These are phyloP conservation scores for Trachythela sp. DNA, from an alignment of 64 coral and sea anemone genomes.

Conservation along the genomic window DNA sequence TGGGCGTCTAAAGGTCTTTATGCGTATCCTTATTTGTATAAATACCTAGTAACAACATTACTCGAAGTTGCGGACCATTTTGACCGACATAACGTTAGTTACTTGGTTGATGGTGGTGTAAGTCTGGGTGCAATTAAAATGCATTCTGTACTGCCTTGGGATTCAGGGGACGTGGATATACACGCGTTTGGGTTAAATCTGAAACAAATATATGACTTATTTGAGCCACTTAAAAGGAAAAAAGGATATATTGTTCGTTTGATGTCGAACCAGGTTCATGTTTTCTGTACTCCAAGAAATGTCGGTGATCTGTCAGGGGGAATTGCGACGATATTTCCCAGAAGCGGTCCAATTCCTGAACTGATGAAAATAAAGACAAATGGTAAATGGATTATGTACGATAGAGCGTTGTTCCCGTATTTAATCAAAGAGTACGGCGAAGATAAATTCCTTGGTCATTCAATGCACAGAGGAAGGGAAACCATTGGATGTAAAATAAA, in stretches of 20 bases:
- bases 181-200: neutral
- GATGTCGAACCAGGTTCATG: neutral
- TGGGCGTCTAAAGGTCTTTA: slow-evolving; percentile 1
- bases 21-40: neutral
- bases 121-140: neutral
- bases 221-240: neutral
- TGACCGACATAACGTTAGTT: neutral
- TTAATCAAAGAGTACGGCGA: neutral
- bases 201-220: neutral
- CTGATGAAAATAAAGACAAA: neutral
- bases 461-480: too few species aligned
- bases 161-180: neutral
- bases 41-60: neutral
- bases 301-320: neutral
- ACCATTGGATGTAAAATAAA: neutral
- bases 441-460: too few species aligned
- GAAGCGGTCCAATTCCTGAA: neutral
- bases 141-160: neutral
- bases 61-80: neutral
- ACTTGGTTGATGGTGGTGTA: neutral
- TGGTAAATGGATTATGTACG: neutral
- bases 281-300: neutral
- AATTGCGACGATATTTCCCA: neutral
- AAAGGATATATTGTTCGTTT: neutral
- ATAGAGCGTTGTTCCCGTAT: neutral